These are phyloP conservation scores for Gorsachius goisagi DNA, from an alignment of 2,113 vertebrate genomes.

Conservation along the genomic window DNA sequence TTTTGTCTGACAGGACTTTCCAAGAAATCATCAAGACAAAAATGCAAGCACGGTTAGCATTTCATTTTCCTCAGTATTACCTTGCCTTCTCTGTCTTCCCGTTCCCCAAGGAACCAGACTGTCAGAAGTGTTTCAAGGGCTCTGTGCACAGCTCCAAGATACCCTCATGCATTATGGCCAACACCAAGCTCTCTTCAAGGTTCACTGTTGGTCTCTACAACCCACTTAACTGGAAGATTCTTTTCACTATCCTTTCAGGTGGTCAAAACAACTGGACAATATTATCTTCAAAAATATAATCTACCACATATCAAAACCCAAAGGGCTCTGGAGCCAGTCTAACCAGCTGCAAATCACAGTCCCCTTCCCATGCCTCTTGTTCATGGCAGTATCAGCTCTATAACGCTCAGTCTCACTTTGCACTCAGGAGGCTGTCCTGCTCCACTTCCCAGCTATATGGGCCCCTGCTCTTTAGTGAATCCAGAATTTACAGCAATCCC, in stretches of 20 bases:
- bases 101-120: background rate
- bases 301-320: background rate
- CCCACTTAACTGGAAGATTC: background rate
- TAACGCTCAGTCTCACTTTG: background rate
- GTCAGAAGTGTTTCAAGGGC: background rate
- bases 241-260: background rate
- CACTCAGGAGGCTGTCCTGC: background rate
- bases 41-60: background rate
- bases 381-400: background rate
- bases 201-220: background rate
- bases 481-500: background rate
- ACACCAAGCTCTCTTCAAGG: background rate
- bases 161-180: background rate
- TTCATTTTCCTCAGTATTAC: background rate
- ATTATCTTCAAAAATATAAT: background rate
- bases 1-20: background rate
- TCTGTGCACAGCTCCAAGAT: background rate
- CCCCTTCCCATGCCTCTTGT: background rate
- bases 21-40: background rate
- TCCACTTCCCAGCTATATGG: accelerated
- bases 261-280: background rate
- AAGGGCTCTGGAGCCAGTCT: background rate
- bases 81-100: background rate
- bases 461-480: background rate
- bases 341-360: background rate